These are phyloP conservation scores for Drosophila ironensis DNA, from an alignment of 1,140 invertebrate genomes.

Conservation along the genomic window DNA sequence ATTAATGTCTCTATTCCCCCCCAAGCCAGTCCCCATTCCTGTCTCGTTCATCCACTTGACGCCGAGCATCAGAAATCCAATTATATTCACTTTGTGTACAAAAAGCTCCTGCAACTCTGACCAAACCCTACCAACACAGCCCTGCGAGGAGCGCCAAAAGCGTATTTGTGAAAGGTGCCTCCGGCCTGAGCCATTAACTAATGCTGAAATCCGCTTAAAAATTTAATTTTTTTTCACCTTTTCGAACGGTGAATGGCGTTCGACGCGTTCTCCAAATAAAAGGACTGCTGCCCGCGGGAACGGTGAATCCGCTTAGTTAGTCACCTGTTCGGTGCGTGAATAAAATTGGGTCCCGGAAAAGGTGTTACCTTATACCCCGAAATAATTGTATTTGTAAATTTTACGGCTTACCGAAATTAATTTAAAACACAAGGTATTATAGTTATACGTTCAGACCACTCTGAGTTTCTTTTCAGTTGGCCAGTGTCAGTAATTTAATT, in stretches of 20 bases:
- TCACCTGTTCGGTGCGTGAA: conserved; percentile 23
- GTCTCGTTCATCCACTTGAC: background rate
- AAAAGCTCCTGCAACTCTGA: conserved; percentile 31
- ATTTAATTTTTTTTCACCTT: conserved; percentile 69
- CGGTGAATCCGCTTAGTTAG: conserved; percentile 35
- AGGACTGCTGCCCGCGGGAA: conserved; percentile 15
- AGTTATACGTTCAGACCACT: too few species aligned
- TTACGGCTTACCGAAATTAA: too few species aligned
- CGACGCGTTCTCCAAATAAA: conserved; percentile 3
- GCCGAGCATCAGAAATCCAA: conserved; percentile 57
- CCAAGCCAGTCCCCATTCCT: background rate
- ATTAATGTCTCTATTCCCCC: conserved; percentile 32
- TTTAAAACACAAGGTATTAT: too few species aligned
- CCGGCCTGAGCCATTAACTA: conserved; percentile 70
- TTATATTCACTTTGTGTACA: conserved; percentile 61
- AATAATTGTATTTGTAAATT: too few species aligned
- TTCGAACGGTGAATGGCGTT: too few species aligned
- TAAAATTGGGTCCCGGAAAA: background rate
- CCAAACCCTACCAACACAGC: too few species aligned
- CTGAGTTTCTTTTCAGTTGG: too few species aligned
- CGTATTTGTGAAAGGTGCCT: conserved; percentile 13
- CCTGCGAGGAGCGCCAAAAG: too few species aligned
- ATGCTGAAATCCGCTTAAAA: conserved; percentile 74
- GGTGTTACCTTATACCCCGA: too few species aligned
- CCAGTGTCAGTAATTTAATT: too few species aligned